Base-by-base conservation (phyloP, 2,888 invertebrate species). In the Campoplex nolae region DNA sequence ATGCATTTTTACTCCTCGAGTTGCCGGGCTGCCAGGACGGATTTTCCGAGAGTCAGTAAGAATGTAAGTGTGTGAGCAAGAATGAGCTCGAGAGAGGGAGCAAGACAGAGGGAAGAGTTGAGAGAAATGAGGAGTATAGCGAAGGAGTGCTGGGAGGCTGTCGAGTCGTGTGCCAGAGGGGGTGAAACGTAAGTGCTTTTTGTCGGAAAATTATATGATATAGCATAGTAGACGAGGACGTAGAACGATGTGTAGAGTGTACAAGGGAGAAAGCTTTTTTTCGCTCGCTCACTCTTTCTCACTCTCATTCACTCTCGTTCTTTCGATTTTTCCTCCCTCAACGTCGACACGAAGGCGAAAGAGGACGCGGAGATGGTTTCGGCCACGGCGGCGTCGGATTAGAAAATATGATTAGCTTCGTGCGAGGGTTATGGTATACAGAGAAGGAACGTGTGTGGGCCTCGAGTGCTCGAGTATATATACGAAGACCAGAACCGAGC, bases 351-450 rank as follows among this genome's bases (percentile, higher is more conserved):
- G 82, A 79, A 67, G 42, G 56, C 42, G 56, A 58, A 45, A 58
- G 56, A 83, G 70, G 23, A 23, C 56, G 75, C 71, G 75, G 73
- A 65, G 80, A 81, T 85, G 81, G 87, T 74, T 77, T 77, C 78
- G 87, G 87, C 91, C 91, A 89, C 90, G 92, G 90, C 88, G 89
- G 87, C 90, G 90, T 89, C 88, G 93, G 92, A 93, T 93, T 93
- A 93, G 93, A 93, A 93, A 93, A 93, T 93, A 93, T 93, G 93
- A 93, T 93, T 93, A 93, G 92, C 92, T 92, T 91, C 91, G 91
- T 90, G 92, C 90, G 90, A 91, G 91, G 91, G 90, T 90, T 91
- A 91, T 91, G 89, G 88, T 84, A 84, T 81, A 83, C 80, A 87
- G 77, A 85, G 68, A 78, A 54, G 80, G 80, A 82, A 89, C 85